Conservation (phyloP, 2,113 vertebrate species). For the Odocoileus hemionus region DNA sequence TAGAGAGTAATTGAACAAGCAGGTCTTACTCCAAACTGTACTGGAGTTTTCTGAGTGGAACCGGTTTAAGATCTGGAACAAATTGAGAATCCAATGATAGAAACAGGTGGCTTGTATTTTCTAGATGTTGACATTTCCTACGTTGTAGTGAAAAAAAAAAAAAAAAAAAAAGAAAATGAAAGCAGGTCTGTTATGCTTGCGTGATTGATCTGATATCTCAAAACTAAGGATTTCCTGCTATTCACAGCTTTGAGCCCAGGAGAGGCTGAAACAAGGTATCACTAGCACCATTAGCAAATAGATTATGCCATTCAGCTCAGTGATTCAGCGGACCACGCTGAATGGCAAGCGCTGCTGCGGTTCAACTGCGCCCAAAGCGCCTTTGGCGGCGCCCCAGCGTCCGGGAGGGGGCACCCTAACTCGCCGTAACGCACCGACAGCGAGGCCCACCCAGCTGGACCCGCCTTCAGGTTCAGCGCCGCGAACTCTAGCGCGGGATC, state of each 20-base stretch:
- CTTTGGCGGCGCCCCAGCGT: no score
- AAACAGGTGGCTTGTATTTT: neutral
- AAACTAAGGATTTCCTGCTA: neutral
- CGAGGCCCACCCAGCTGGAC: neutral
- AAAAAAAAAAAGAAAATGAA: neutral
- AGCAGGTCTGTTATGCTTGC: neutral
- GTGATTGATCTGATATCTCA: neutral
- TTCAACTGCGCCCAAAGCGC: no score
- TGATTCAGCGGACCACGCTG: neutral
- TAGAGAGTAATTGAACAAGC: neutral
- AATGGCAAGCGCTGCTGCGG: neutral
- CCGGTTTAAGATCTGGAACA: neutral
- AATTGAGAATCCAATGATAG: neutral
- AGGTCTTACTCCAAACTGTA: neutral
- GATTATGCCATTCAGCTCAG: neutral
- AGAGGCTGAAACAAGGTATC: neutral
- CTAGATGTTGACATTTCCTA: neutral
- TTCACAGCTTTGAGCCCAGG: neutral
- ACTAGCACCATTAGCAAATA: neutral
- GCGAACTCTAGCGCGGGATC: accelerated
- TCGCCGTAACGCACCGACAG: accelerated
- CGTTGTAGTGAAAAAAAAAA: neutral
- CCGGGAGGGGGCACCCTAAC: neutral
- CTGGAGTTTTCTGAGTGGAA: neutral
- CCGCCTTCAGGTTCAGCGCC: accelerated